A percentile compares a stretch with the other conserved stretches of the same genome.
Evolutionary conservation across 2,888 invertebrate species (phyloP).

Genomic region (Aquatica leii): DNA sequence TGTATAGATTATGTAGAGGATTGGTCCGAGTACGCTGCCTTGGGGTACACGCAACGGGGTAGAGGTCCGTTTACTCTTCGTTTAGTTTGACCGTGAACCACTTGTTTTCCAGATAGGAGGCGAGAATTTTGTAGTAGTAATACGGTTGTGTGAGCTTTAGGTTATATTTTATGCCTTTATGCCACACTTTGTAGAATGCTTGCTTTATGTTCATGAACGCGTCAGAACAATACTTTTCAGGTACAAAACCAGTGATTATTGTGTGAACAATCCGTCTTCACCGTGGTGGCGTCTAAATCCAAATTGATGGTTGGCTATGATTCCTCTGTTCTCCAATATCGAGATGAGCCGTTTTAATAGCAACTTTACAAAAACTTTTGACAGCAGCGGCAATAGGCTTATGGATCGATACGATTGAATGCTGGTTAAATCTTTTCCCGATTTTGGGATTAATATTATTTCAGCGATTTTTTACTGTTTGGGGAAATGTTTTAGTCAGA

Average conservation of each 20-base stretch:
- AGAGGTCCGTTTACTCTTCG: slow-evolving; percentile 5
- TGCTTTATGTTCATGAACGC: not conserved
- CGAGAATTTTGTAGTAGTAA: not conserved
- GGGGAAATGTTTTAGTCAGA: no score
- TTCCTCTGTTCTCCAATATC: not conserved
- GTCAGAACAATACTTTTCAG: not conserved
- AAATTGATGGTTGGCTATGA: no score
- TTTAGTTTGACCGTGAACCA: not conserved
- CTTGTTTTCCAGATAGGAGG: not conserved
- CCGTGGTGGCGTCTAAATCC: no score
- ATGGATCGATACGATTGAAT: no score
- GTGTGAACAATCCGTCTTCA: not conserved
- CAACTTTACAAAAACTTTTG: no score
- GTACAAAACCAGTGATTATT: not conserved
- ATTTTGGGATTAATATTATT: no score
- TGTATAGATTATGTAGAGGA: slow-evolving; percentile 30
- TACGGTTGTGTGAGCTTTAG: not conserved
- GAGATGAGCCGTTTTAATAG: no score
- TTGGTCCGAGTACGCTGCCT: slow-evolving; percentile 28
- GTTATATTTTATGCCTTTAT: not conserved
- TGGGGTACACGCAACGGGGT: slow-evolving; percentile 22
- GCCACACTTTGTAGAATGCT: slow-evolving; percentile 4
- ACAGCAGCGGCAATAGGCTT: no score
- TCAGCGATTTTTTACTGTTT: no score
- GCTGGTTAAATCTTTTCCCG: no score